Base-by-base conservation (phyloP, 2,113 vertebrate genomes). In the Plecotus auritus region DNA sequence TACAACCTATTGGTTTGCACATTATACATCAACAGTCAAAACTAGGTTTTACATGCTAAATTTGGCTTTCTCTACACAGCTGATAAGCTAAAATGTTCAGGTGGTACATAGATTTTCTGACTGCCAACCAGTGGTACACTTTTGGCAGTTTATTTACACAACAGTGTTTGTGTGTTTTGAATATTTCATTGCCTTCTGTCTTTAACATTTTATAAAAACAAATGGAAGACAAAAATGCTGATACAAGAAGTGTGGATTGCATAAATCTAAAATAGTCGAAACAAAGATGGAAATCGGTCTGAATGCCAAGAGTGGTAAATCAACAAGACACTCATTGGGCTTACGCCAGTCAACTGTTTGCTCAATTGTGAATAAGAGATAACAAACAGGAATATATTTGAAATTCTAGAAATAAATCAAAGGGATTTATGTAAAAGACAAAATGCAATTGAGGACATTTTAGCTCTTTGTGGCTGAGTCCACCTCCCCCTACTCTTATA, bases 141-240 rank as follows among this genome's bases (percentile, higher is more conserved):
- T 92, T 97, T 85, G 85, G 94, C 92, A 95, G 59, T 35, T 54
- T 92, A 94, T 87, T 92, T 95, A 42, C 70, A 78, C 4, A 84
- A 66, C 9, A 45, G 4, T 82, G 66, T 77, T 90, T 91, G 42
- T 67, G 17, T 85, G 56, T 95, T 93, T 96, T 93, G 95, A 95
- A 95, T 93, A 96, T 95, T 96, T 96, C 93, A 96, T 95, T 92
- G 73, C 85, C 69, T 72, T 90, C 88, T 95, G 90, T 95, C 66
- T 81, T 96, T 67, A 85, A 69, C 96, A 85, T 90, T 97, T 90
- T 95, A 93, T 85, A 83, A 95, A 96, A 97, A 94, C 73, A 97
- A 95, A 93, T 86, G 80, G 69, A 87, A 93, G 77, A 90, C 94
- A 54, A 92, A 96, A 95, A 83, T 74, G 77, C 85, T 96, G 90